These are phyloP conservation scores for Galerucella pusilla DNA, from an alignment of 2,888 invertebrate species.

Conservation along the genomic window DNA sequence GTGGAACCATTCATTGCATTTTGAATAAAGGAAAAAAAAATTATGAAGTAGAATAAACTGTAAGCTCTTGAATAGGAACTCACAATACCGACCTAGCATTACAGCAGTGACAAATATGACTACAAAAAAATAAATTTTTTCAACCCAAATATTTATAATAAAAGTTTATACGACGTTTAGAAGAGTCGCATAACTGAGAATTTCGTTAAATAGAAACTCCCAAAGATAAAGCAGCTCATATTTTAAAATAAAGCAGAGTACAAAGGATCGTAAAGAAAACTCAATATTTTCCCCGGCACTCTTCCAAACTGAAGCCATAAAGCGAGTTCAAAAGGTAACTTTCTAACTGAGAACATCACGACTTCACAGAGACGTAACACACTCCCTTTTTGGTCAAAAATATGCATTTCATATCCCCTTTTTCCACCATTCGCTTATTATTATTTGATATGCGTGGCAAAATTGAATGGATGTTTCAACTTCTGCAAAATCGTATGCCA, in stretches of 20 bases:
- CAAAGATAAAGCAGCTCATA: conserved; percentile 13
- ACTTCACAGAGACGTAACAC: conserved; percentile 6
- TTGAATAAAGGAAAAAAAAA: no score
- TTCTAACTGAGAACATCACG: conserved; percentile 16
- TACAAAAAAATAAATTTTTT: not conserved
- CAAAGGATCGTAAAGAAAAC: conserved; percentile 20
- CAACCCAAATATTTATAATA: not conserved
- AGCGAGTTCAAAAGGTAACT: conserved; percentile 37
- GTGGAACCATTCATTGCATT: no score
- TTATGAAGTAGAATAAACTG: no score
- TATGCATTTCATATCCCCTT: not conserved
- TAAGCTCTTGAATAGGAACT: no score
- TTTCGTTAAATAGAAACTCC: not conserved
- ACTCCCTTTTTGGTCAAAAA: not conserved
- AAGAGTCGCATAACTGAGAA: not conserved
- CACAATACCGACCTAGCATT: no score
- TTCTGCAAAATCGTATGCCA: no score
- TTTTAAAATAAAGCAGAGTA: conserved; percentile 15
- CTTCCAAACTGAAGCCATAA: conserved; percentile 33
- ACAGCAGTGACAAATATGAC: not conserved
- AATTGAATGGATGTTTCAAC: no score
- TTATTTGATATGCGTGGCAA: no score
- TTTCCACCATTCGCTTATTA: no score
- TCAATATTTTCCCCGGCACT: conserved; percentile 24
- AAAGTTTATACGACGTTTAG: not conserved